Evolutionary conservation across 1,140 invertebrate genomes (phyloP).

Genomic region (Zaprionus inermis): DNA sequence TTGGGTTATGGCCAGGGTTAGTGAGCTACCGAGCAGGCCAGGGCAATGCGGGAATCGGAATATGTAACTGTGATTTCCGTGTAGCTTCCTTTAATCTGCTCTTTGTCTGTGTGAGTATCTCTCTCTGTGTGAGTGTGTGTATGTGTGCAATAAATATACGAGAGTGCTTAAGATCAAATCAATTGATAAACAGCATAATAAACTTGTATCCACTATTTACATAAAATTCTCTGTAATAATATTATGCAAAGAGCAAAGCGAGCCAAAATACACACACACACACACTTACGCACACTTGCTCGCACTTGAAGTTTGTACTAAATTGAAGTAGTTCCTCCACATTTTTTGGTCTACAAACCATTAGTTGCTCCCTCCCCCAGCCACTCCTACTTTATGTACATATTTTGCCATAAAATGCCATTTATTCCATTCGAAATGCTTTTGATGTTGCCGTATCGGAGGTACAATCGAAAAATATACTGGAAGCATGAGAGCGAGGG

Average conservation of each 20-base stretch:
- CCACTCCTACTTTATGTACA: constrained; percentile 27
- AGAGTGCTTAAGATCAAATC: constrained; percentile 81
- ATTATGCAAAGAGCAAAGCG: constrained; percentile 59
- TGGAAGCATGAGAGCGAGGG: not conserved
- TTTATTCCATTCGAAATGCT: constrained; percentile 68
- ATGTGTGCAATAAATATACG: constrained; percentile 74
- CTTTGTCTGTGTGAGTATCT: not conserved
- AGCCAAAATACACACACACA: constrained; percentile 26
- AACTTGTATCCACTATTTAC: constrained; percentile 78
- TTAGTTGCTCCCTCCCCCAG: constrained; percentile 22
- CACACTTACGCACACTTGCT: not conserved
- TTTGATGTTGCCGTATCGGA: constrained; percentile 63
- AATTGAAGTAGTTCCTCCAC: constrained; percentile 54
- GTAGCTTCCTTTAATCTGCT: constrained; percentile 56
- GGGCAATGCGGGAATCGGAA: constrained; percentile 61
- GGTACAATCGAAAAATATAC: constrained; percentile 28
- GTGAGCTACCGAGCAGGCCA: constrained; percentile 26
- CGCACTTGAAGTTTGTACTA: constrained; percentile 50
- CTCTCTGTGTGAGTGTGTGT: constrained; percentile 11
- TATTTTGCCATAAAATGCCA: constrained; percentile 69
- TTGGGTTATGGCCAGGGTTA: constrained; percentile 56
- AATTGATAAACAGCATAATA: constrained; percentile 81
- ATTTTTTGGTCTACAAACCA: constrained; percentile 32
- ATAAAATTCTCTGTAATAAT: constrained; percentile 69
- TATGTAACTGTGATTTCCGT: constrained; percentile 73